Evolutionary conservation across 2,888 invertebrate species (phyloP).

Genomic region (Helicoverpa assulta): DNA sequence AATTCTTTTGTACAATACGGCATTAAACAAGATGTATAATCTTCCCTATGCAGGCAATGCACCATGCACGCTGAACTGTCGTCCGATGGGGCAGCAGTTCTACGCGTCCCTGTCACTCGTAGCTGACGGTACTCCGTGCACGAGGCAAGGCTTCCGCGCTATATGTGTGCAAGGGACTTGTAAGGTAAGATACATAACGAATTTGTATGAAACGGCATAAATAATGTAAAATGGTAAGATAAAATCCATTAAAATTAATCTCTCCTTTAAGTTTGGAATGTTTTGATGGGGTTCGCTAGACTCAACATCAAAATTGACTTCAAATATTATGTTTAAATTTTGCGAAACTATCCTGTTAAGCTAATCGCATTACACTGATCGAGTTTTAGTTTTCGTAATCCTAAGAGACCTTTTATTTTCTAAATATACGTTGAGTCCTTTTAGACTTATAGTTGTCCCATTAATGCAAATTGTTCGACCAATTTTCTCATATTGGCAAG

Average conservation of each 20-base stretch:
- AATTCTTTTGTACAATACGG: too few relatives aligned
- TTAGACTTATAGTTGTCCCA: conserved; percentile 30
- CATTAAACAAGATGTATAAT: too few relatives aligned
- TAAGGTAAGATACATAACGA: conserved; percentile 91
- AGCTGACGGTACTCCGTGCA: conserved; percentile 95
- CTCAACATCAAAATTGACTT: not conserved
- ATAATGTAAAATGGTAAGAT: too few relatives aligned
- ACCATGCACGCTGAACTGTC: conserved; percentile 95
- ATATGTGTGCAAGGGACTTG: conserved; percentile 95
- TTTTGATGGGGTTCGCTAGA: not conserved
- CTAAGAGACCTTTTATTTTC: conserved; percentile 18
- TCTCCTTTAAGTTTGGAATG: not conserved
- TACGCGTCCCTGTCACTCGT: conserved; percentile 95
- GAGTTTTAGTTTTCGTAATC: conserved; percentile 16
- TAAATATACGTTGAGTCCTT: not conserved
- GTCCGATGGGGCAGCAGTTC: conserved; percentile 94
- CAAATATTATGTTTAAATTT: conserved; percentile 1
- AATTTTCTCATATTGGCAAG: conserved; percentile 48
- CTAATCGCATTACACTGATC: not conserved
- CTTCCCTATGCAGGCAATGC: conserved; percentile 75
- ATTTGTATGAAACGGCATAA: too few relatives aligned
- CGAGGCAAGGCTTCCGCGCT: conserved; percentile 91
- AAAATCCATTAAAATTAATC: not conserved
- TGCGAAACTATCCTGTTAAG: not conserved
- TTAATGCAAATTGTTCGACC: conserved; percentile 50